Percentiles rank a stretch among this genome's conserved stretches.
These are phyloP conservation scores for Podargus strigoides DNA, from an alignment of 2,797 vertebrate species.

Conservation along the genomic window DNA sequence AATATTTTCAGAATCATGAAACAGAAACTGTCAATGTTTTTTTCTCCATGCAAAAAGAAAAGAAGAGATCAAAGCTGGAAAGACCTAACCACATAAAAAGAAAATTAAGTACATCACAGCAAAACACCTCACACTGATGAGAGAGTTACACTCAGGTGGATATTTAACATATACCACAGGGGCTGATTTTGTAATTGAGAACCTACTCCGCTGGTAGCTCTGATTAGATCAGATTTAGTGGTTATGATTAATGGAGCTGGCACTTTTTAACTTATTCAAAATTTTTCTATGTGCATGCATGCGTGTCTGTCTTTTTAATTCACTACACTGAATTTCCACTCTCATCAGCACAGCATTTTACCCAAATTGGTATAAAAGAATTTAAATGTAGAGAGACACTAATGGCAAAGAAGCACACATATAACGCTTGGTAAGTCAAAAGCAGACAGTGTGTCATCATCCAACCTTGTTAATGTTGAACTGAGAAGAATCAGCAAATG, in stretches of 20 bases:
- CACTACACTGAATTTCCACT: background rate
- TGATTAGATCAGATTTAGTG: background rate
- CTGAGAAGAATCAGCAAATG: constrained; percentile 81
- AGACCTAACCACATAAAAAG: background rate
- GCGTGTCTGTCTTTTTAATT: background rate
- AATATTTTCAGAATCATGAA: background rate
- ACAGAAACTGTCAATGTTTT: background rate
- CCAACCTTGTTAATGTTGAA: constrained; percentile 86
- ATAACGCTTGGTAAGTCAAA: constrained; percentile 24
- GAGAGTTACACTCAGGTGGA: background rate
- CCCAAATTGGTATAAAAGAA: background rate
- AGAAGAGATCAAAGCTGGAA: background rate
- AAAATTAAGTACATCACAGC: background rate
- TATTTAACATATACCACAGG: background rate
- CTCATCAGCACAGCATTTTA: constrained; percentile 10
- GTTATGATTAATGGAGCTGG: background rate
- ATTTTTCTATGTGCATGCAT: background rate
- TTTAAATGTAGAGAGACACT: background rate
- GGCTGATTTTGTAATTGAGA: background rate
- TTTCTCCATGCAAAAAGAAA: background rate
- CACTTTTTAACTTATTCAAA: background rate
- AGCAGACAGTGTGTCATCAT: constrained; percentile 46
- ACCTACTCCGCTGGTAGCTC: background rate
- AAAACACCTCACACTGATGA: constrained; percentile 5
- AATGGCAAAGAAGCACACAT: background rate